These are phyloP conservation scores for Tipula helvola DNA, from an alignment of 2,888 invertebrate genomes.

Conservation along the genomic window DNA sequence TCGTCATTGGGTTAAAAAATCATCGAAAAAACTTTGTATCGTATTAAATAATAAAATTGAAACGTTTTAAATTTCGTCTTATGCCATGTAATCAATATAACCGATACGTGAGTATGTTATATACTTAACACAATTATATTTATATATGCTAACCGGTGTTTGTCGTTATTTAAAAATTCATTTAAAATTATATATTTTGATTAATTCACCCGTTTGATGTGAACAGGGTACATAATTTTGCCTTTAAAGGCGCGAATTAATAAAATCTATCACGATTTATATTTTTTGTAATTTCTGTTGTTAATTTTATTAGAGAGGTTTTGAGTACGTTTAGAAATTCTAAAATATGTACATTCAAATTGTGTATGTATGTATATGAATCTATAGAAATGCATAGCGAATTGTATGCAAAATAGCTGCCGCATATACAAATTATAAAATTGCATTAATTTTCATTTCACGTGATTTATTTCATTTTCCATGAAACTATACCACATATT, in stretches of 20 bases:
- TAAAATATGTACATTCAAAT: background rate
- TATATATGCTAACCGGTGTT: background rate
- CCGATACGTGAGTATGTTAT: background rate
- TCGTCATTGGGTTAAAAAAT: background rate
- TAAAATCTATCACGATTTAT: background rate
- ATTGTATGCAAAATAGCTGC: background rate
- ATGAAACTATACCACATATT: background rate
- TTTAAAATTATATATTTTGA: background rate
- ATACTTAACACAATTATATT: background rate
- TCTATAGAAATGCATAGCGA: background rate
- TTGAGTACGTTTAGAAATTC: background rate
- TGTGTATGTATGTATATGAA: background rate
- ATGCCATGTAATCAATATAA: background rate
- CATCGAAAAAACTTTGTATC: background rate
- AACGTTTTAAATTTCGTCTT: background rate
- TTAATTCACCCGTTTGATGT: background rate
- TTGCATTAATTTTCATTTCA: background rate
- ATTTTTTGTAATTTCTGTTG: background rate
- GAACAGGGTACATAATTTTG: background rate
- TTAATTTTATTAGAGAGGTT: background rate
- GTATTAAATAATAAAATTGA: background rate
- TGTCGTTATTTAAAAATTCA: background rate
- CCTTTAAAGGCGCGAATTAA: background rate
- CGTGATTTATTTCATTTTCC: background rate
- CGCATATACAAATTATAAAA: background rate